Conservation (phyloP, 2,888 invertebrate species). For the Tinea semifulvella region DNA sequence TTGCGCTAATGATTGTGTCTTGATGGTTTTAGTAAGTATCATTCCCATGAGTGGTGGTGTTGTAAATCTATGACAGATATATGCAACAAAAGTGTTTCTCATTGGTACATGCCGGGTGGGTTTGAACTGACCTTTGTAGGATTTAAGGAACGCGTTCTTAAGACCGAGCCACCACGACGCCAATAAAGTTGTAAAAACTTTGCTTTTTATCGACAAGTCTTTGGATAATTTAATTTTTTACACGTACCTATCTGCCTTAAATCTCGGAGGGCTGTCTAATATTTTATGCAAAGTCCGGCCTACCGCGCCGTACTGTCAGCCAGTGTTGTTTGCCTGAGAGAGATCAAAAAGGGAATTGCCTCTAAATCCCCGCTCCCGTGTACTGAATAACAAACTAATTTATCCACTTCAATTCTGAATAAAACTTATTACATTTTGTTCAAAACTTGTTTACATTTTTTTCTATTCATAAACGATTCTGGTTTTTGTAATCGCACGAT, state of each 20-base stretch:
- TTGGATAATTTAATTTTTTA: slow-evolving; percentile 15
- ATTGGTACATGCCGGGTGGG: too few relatives aligned
- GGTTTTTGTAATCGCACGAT: not conserved
- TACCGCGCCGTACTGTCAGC: slow-evolving; percentile 37
- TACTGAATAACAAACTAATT: slow-evolving; percentile 57
- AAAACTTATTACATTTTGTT: slow-evolving; percentile 12
- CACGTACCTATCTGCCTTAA: slow-evolving; percentile 15
- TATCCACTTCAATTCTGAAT: slow-evolving; percentile 25
- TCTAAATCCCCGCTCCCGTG: slow-evolving; percentile 48
- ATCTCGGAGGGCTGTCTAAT: slow-evolving; percentile 30
- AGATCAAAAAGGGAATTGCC: slow-evolving; percentile 62
- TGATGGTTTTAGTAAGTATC: too few relatives aligned
- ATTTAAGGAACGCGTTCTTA: too few relatives aligned
- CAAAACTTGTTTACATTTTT: not conserved
- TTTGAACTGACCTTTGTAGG: too few relatives aligned
- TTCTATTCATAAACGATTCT: slow-evolving; percentile 1
- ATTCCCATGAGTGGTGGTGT: too few relatives aligned
- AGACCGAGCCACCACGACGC: too few relatives aligned
- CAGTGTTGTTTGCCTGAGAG: slow-evolving; percentile 52
- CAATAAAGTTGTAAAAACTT: slow-evolving; percentile 12
- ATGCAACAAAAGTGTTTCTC: too few relatives aligned
- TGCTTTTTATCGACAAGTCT: slow-evolving; percentile 17
- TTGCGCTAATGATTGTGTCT: too few relatives aligned
- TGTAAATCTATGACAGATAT: too few relatives aligned
- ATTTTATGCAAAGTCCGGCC: slow-evolving; percentile 57